Conservation (phyloP, 2,113 vertebrate species). For the Panthera leo region DNA sequence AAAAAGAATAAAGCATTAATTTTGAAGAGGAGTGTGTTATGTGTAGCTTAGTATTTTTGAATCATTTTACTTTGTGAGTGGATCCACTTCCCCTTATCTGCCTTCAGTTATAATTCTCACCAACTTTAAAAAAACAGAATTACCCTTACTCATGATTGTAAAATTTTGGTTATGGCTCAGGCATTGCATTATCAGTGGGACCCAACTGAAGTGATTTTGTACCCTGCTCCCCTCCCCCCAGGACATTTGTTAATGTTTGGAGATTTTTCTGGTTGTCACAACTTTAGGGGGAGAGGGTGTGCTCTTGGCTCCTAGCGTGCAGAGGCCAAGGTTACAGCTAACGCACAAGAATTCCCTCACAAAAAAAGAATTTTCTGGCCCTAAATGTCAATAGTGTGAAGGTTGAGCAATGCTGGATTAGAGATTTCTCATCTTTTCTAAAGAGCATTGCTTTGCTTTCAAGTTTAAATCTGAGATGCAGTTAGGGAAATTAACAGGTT, state of each 20-base stretch:
- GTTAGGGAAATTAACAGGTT: neutral
- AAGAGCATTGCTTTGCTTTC: slow-evolving; percentile 24
- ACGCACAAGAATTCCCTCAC: neutral
- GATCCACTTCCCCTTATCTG: neutral
- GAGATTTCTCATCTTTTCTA: neutral
- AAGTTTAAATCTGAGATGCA: neutral
- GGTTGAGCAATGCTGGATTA: neutral
- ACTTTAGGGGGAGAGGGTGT: neutral
- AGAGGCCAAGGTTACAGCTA: neutral
- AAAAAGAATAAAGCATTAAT: neutral
- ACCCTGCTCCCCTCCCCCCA: accelerated
- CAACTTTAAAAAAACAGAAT: neutral
- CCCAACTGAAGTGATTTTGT: neutral
- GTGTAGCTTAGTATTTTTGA: neutral
- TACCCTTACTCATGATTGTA: neutral
- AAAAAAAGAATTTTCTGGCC: neutral
- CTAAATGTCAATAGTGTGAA: neutral
- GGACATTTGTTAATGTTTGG: neutral
- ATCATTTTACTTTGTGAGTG: neutral
- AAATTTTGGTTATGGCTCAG: neutral
- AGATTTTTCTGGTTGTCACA: neutral
- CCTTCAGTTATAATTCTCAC: neutral
- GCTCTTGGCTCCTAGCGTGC: neutral
- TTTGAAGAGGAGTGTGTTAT: neutral
- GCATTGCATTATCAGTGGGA: neutral